Conservation (phyloP, 2,113 vertebrate genomes). For the Dissostichus mawsoni region DNA sequence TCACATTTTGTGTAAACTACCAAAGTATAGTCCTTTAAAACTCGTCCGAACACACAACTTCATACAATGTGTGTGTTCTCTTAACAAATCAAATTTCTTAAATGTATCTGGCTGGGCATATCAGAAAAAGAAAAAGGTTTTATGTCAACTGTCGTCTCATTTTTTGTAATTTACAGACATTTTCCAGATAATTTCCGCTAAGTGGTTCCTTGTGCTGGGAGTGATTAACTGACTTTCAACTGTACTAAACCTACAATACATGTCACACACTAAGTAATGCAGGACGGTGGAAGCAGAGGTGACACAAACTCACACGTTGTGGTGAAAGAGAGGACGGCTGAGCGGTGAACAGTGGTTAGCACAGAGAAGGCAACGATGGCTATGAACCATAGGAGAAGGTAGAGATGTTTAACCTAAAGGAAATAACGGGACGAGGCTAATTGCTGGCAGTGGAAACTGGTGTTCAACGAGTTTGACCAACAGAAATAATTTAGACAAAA, state of each 20-base stretch:
- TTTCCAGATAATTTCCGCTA: slow-evolving; percentile 8
- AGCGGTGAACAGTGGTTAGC: slow-evolving; percentile 10
- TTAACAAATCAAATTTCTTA: neutral
- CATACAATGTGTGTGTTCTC: neutral
- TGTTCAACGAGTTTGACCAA: neutral
- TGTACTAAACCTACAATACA: slow-evolving; percentile 35
- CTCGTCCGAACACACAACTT: neutral
- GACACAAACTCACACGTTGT: slow-evolving; percentile 13
- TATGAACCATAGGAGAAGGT: slow-evolving; percentile 3
- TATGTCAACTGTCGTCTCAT: neutral
- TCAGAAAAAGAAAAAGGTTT: neutral
- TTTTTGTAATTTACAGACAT: neutral
- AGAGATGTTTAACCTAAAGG: neutral
- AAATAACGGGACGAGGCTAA: neutral
- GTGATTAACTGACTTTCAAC: neutral
- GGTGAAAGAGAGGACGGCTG: neutral
- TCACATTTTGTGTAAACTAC: neutral
- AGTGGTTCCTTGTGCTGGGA: neutral
- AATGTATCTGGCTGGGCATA: neutral
- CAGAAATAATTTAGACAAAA: neutral
- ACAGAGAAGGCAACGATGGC: slow-evolving; percentile 11
- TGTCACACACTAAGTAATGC: slow-evolving; percentile 1
- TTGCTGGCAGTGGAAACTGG: neutral
- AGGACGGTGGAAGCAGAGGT: slow-evolving; percentile 9
- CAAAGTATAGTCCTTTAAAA: neutral